Conservation (phyloP, 2,113 vertebrate species). For the Sander lucioperca region DNA sequence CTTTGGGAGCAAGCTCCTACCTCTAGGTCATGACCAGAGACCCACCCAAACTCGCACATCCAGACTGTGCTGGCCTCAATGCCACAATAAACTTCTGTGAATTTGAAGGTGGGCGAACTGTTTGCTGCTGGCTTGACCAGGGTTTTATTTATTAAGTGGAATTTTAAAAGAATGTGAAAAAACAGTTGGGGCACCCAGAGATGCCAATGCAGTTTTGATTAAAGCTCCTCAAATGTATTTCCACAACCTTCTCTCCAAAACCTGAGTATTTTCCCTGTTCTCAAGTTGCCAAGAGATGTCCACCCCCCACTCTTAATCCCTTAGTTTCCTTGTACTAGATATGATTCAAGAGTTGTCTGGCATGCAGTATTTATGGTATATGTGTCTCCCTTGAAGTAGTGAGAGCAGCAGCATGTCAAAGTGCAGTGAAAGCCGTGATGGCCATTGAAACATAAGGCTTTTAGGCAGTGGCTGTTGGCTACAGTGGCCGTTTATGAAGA, state of each 20-base stretch:
- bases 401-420: slow-evolving; percentile 56
- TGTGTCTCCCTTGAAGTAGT: slow-evolving; percentile 37
- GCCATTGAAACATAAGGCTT: slow-evolving; percentile 63
- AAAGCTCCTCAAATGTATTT: slow-evolving; percentile 11
- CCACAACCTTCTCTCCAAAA: slow-evolving; percentile 21
- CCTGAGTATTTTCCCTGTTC: slow-evolving; percentile 21
- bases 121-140: not conserved
- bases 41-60: slow-evolving; percentile 49
- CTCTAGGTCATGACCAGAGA: slow-evolving; percentile 61
- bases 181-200: not conserved
- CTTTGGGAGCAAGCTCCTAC: slow-evolving; percentile 61
- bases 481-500: slow-evolving; percentile 48
- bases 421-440: slow-evolving; percentile 21
- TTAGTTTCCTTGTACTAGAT: slow-evolving; percentile 18
- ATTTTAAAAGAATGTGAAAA: not conserved
- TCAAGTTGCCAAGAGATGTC: slow-evolving; percentile 20
- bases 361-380: slow-evolving; percentile 56
- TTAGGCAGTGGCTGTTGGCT: slow-evolving; percentile 47
- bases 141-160: not conserved
- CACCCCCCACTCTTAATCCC: not conserved
- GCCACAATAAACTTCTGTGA: slow-evolving; percentile 11
- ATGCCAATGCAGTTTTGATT: not conserved
- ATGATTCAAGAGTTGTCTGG: slow-evolving; percentile 41
- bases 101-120: slow-evolving; percentile 12
- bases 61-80: slow-evolving; percentile 29